A percentile compares a stretch with the other conserved stretches of the same genome.
These are phyloP conservation scores for Pangasius larnaudii DNA, from an alignment of 2,797 vertebrate genomes.

Conservation along the genomic window DNA sequence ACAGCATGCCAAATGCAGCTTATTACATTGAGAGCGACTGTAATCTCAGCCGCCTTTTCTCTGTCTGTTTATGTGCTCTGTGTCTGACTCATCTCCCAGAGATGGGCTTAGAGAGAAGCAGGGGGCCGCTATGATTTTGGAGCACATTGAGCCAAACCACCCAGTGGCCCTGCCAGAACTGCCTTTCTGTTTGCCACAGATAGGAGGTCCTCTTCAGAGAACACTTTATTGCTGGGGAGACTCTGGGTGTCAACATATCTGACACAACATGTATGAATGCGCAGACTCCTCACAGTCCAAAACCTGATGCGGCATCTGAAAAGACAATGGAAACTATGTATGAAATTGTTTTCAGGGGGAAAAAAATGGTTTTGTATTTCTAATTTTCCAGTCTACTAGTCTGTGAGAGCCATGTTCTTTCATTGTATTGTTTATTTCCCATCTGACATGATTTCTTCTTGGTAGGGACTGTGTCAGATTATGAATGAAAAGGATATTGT, in stretches of 20 bases:
- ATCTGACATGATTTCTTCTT: slow-evolving; percentile 33
- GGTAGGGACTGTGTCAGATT: slow-evolving; percentile 27
- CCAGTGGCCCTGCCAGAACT: slow-evolving; percentile 56
- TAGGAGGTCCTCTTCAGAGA: slow-evolving; percentile 59
- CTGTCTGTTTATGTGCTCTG: slow-evolving; percentile 59
- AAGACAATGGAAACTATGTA: neutral
- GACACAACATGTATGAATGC: slow-evolving; percentile 34
- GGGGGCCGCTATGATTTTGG: slow-evolving; percentile 57
- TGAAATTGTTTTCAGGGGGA: neutral
- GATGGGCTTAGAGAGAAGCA: slow-evolving; percentile 53
- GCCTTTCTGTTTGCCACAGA: slow-evolving; percentile 62
- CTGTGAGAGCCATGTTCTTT: slow-evolving; percentile 8
- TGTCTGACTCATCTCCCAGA: slow-evolving; percentile 56
- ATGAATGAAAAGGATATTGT: slow-evolving; percentile 41
- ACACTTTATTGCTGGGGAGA: slow-evolving; percentile 43
- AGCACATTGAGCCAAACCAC: slow-evolving; percentile 54
- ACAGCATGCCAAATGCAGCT: slow-evolving; percentile 50
- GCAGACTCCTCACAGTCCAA: slow-evolving; percentile 2
- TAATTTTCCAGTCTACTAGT: slow-evolving; percentile 29
- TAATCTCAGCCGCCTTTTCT: slow-evolving; percentile 53
- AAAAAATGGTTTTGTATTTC: slow-evolving; percentile 17
- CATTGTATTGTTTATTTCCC: slow-evolving; percentile 36
- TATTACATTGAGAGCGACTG: slow-evolving; percentile 57
- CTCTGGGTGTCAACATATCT: slow-evolving; percentile 39
- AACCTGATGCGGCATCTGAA: slow-evolving; percentile 1